These are phyloP conservation scores for Chrysemys picta DNA, from an alignment of 2,113 vertebrate species.

Conservation along the genomic window DNA sequence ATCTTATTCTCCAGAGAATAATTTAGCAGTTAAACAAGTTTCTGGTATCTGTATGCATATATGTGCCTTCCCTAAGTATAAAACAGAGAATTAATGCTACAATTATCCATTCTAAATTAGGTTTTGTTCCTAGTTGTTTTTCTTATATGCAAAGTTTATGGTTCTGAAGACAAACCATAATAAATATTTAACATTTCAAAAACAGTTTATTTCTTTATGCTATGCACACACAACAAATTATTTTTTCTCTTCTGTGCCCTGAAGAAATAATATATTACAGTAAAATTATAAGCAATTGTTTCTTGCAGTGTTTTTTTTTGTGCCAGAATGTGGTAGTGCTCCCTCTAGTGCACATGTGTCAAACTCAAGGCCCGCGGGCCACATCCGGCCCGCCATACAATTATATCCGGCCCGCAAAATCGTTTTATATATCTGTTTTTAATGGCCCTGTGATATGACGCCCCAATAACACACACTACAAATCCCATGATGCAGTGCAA, in stretches of 20 bases:
- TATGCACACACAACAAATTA: background rate
- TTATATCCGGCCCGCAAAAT: no score
- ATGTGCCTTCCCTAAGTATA: conserved; percentile 26
- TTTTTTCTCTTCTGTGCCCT: background rate
- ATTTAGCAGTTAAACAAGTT: conserved; percentile 6
- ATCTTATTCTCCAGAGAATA: conserved; percentile 6
- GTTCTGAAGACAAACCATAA: conserved; percentile 39
- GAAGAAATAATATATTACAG: background rate
- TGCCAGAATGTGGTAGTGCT: background rate
- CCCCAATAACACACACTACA: no score
- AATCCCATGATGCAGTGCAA: no score
- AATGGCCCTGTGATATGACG: no score
- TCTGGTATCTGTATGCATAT: background rate
- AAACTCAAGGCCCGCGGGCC: no score
- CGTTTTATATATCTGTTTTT: no score
- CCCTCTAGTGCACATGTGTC: no score
- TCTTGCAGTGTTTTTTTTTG: background rate
- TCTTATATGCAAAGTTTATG: conserved; percentile 4
- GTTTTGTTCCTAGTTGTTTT: background rate
- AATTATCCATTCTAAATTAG: conserved; percentile 13
- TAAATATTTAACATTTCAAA: conserved; percentile 43
- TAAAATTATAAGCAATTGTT: background rate
- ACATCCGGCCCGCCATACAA: no score
- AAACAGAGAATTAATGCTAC: conserved; percentile 23
- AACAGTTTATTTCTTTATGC: background rate